Evolutionary conservation across 2,888 invertebrate genomes (phyloP), one percentile per base, ranked within the genome.

Genomic region (Napeogenes sylphis): DNA sequence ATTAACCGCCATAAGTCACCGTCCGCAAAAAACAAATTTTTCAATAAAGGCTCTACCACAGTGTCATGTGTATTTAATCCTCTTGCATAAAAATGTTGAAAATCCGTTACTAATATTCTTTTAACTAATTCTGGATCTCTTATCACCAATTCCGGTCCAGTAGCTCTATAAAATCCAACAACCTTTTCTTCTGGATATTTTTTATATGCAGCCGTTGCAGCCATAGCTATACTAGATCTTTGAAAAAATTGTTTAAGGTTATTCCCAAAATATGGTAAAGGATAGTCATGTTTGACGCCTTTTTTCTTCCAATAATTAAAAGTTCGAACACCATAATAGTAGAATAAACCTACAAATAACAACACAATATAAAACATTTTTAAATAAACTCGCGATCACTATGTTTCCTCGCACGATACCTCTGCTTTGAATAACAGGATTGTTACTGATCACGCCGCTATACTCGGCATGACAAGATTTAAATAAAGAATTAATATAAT

Each of bases 1-100:
- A 88, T 76, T 58, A 87, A 74, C 14, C 78, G 79, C 90, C 90
- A 90, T 46, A 82, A 68, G 64, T 89, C 89, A 8, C 89, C 88
- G 60, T 88, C 89, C 55, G 82, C 84, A 61, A 86, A 83, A 65
- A 89, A 89, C 59, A 90, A 71, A 69, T 89, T 90, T 68, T 77
- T 83, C 47, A 87, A 45, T 61, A 90, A 70, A 0, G 87, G 88
- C 69, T 90, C 88, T 4, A 83, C 75, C 3, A 81, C 82, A 42
- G 73, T 83, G 67, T 81, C 84, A 58, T 87, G 80, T 0, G 82
- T 75, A 67, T 78, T 75, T 10, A 88, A 66, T 3, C 87, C 87
- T 77, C 89, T 80, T 5, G 81, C 77, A 66, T 84, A 71, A 66
- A 89, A 89, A 67, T 71, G 74, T 61, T 81, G 74, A 46, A 87